These are phyloP conservation scores for Micrastur ruficollis DNA, from an alignment of 2,797 vertebrate species.

Conservation along the genomic window DNA sequence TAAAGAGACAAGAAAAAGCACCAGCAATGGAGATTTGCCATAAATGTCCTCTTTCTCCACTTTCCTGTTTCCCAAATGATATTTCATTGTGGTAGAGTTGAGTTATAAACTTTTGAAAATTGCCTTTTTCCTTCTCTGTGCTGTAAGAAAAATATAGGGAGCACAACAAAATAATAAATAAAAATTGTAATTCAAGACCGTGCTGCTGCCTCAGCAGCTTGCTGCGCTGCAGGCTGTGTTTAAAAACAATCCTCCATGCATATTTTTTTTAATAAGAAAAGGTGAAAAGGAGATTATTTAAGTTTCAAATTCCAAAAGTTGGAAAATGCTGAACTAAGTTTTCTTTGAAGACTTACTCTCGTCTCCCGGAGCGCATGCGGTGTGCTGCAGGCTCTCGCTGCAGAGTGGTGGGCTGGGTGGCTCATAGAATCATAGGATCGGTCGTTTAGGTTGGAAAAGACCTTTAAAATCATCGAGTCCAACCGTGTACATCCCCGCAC, in stretches of 20 bases:
- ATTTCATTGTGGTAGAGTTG: not conserved
- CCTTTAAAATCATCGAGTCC: no score
- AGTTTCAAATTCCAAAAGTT: not conserved
- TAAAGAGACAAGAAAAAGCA: not conserved
- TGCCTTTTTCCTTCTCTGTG: not conserved
- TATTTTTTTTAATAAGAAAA: not conserved
- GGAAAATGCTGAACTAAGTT: not conserved
- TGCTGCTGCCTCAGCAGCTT: not conserved
- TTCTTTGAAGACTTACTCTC: not conserved
- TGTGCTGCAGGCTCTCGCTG: not conserved
- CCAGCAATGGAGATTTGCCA: not conserved
- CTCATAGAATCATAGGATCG: no score
- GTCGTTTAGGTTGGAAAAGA: no score
- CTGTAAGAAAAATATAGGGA: not conserved
- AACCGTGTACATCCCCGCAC: no score
- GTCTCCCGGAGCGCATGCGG: accelerated
- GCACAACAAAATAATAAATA: conserved; percentile 13
- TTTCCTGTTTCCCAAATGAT: not conserved
- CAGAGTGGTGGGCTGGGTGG: not conserved
- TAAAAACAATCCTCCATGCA: not conserved
- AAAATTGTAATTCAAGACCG: not conserved
- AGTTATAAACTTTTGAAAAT: conserved; percentile 38
- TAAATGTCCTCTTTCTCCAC: not conserved
- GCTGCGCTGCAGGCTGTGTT: not conserved
- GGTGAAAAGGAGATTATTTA: not conserved